Evolutionary conservation across 2,888 invertebrate genomes (phyloP).

Genomic region (Calliopum simillimum): DNA sequence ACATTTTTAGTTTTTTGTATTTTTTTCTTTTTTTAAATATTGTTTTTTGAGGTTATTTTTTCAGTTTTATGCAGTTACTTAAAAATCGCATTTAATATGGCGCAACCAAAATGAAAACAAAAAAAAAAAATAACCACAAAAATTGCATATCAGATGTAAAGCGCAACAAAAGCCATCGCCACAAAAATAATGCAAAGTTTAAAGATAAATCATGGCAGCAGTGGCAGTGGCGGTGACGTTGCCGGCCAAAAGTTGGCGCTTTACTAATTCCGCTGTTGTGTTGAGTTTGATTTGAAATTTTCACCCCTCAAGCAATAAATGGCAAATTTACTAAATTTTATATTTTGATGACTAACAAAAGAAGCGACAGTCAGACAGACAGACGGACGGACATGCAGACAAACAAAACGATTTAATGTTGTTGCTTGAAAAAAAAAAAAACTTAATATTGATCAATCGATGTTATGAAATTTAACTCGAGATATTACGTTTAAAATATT

Average conservation of each 20-base stretch:
- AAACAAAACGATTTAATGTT: neutral
- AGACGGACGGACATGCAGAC: neutral
- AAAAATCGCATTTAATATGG: conserved; percentile 9
- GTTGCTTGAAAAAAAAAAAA: neutral
- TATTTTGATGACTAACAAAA: conserved; percentile 1
- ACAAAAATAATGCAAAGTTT: conserved; percentile 19
- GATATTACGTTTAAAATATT: neutral
- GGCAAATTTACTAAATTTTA: neutral
- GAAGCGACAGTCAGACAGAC: neutral
- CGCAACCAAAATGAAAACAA: conserved; percentile 4
- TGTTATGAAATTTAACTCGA: neutral
- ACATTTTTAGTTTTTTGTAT: too few relatives aligned
- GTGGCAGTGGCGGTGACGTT: neutral
- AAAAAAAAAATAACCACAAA: too few relatives aligned
- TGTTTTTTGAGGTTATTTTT: too few relatives aligned
- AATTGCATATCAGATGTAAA: conserved; percentile 19
- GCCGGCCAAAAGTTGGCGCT: neutral
- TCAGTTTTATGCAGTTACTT: neutral
- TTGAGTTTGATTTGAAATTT: neutral
- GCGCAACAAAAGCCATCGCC: conserved; percentile 9
- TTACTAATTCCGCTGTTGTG: neutral
- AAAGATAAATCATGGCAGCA: conserved; percentile 12
- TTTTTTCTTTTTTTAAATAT: too few relatives aligned
- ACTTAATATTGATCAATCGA: neutral
- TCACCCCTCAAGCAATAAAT: neutral